Base-by-base conservation (phyloP, 1,140 invertebrate species). In the Colletes latitarsis region DNA sequence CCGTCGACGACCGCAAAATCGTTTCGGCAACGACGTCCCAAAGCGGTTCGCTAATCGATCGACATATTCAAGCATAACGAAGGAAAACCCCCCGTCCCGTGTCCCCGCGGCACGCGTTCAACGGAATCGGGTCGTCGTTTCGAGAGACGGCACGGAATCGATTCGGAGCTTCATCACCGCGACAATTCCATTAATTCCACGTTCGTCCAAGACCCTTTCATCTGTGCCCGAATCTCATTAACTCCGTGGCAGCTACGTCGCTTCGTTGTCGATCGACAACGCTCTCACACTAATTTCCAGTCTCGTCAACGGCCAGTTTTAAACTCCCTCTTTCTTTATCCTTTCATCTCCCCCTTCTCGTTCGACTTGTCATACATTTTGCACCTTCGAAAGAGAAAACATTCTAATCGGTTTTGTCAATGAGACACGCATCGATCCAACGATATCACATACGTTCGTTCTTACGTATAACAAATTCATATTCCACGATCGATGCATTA, bases 121-220 rank as follows among this genome's bases (percentile, higher is more conserved):
- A 67, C 63, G 41, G 52, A 64, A 71, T 58, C 57, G 39, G 49
- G 58, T 72, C 39, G 17, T n/a, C 57, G 67, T 71, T 62, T 39
- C 21, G 43, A 41, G 6, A 39, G n/a, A 71, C 58, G 19, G 4
- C 12, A 10, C 10, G 14, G n/a, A 77, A 78, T 71, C 30, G 58
- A 78, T 78, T 78, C 53, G 19, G 21, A 9, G 15, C 39, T 15
- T 12, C 30, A 10, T 46, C 58, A n/a, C 10, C n/a, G 46, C 58
- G 68, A 78, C 49, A 64, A 73, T 79, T 73, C 77, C 69, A 66
- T 79, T 72, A 79, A 79, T 72, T 72, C 60, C 39, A 41, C 55
- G 67, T 70, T 62, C 30, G 55, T 49, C 46, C 75, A 39, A 68
- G 52, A 3, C 62, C 41, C 52, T 67, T 76, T 76, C 73, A 46